phyloP scores from a whole-genome alignment of 1,140 invertebrate genomes.

The Drosophila bipectinata region DNA sequence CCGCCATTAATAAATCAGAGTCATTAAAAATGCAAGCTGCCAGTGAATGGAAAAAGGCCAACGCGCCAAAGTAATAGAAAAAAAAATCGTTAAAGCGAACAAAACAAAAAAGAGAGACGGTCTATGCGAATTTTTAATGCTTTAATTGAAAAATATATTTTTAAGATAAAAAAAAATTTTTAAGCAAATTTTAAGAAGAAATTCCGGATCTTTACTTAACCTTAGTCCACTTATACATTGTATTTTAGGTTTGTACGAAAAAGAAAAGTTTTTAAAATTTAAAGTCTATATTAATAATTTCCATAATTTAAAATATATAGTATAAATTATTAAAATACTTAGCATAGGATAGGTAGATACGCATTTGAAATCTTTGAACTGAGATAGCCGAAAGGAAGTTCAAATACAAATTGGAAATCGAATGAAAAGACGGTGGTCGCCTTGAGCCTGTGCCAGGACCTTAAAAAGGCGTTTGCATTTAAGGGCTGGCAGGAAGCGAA shows the following conservation, averaged over 20 bases:
- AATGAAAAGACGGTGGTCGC: conserved; percentile 56
- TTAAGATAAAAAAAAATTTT: no score
- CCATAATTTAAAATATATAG: neutral
- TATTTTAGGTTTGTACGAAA: no score
- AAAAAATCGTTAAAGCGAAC: conserved; percentile 23
- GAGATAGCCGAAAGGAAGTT: conserved; percentile 2
- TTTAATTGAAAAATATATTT: neutral
- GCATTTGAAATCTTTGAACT: neutral
- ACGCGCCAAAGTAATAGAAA: conserved; percentile 43
- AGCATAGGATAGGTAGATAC: neutral
- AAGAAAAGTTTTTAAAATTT: no score
- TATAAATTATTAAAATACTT: neutral
- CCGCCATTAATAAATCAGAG: conserved; percentile 84
- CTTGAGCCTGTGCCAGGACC: conserved; percentile 44
- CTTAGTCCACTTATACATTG: no score
- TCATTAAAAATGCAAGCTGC: conserved; percentile 83
- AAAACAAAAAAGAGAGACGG: conserved; percentile 5
- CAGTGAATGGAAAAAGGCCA: conserved; percentile 54
- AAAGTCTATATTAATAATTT: no score
- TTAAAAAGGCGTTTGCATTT: conserved; percentile 32
- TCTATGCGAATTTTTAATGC: conserved; percentile 13
- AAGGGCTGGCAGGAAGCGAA: conserved; percentile 10
- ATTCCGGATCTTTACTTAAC: no score
- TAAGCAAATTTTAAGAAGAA: no score
- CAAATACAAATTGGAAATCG: conserved; percentile 72